These are phyloP conservation scores for Lycocorax pyrrhopterus DNA, from an alignment of 2,113 vertebrate genomes.

Conservation along the genomic window DNA sequence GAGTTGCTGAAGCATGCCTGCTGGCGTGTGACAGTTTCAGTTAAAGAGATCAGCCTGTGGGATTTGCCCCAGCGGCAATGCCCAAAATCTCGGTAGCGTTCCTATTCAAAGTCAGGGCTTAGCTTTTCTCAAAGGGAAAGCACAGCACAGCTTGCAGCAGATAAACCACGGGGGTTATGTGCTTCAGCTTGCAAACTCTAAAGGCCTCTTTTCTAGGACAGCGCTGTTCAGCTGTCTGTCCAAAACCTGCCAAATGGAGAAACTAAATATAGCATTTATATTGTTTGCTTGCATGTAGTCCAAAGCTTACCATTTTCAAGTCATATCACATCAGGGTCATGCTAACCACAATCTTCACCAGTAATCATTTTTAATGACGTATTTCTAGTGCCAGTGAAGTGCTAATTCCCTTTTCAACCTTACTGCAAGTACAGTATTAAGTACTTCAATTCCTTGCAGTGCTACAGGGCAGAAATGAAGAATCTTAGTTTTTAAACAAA, in stretches of 20 bases:
- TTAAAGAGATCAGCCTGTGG: neutral
- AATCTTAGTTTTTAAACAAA: neutral
- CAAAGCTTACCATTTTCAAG: neutral
- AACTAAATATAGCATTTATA: neutral
- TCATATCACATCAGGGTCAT: neutral
- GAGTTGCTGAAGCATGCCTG: neutral
- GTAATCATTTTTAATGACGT: neutral
- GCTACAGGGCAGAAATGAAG: neutral
- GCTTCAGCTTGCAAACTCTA: neutral
- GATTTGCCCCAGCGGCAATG: neutral
- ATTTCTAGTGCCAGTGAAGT: neutral
- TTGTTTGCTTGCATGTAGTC: neutral
- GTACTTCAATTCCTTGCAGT: neutral
- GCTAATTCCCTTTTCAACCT: neutral
- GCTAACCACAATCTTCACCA: neutral
- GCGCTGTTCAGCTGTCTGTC: neutral
- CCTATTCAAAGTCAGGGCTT: neutral
- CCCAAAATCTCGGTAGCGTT: accelerated
- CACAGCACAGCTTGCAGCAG: neutral
- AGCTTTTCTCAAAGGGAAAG: neutral
- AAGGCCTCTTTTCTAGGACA: neutral
- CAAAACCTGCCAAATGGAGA: neutral
- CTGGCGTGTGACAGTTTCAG: neutral
- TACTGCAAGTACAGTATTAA: neutral
- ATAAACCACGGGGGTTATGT: neutral